Percentiles rank a stretch among this genome's conserved stretches.
Conservation (phyloP, 2,797 vertebrate species). For the Betta splendens region DNA sequence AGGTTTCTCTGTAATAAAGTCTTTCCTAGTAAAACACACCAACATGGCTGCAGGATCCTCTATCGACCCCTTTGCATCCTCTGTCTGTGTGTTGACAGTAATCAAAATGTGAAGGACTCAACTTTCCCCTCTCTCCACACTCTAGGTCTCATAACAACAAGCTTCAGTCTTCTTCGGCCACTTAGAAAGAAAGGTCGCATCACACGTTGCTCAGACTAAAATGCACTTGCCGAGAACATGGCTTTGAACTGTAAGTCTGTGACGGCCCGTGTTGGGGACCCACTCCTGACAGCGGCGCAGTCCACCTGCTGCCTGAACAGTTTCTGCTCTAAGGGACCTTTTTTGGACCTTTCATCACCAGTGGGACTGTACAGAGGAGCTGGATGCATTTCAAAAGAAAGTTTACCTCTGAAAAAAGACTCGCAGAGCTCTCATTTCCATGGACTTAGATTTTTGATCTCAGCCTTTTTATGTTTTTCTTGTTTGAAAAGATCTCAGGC, state of each 20-base stretch:
- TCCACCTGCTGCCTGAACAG: constrained; percentile 53
- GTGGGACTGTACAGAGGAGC: constrained; percentile 44
- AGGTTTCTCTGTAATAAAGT: constrained; percentile 44
- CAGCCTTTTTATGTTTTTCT: constrained; percentile 40
- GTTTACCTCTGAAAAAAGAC: constrained; percentile 81
- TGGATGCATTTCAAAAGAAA: constrained; percentile 74
- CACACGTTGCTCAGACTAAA: constrained; percentile 72
- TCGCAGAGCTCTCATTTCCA: constrained; percentile 73
- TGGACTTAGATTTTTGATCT: constrained; percentile 48
- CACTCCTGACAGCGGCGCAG: constrained; percentile 37
- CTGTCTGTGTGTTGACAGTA: constrained; percentile 62
- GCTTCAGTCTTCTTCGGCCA: constrained; percentile 95
- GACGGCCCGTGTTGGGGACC: constrained; percentile 52
- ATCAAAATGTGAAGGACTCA: constrained; percentile 80
- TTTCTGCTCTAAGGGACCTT: constrained; percentile 52
- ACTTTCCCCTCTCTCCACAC: constrained; percentile 86
- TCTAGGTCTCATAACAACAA: constrained; percentile 99
- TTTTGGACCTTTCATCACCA: constrained; percentile 49
- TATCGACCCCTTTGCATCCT: constrained; percentile 41
- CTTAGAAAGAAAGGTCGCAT: constrained; percentile 84
- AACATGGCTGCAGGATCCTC: constrained; percentile 70
- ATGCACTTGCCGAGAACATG: constrained; percentile 74
- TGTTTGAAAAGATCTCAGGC: constrained; percentile 39
- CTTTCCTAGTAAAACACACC: constrained; percentile 64
- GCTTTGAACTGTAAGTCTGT: constrained; percentile 78